phyloP scores from a whole-genome alignment of 2,113 vertebrate species.

The Girardinichthys multiradiatus region DNA sequence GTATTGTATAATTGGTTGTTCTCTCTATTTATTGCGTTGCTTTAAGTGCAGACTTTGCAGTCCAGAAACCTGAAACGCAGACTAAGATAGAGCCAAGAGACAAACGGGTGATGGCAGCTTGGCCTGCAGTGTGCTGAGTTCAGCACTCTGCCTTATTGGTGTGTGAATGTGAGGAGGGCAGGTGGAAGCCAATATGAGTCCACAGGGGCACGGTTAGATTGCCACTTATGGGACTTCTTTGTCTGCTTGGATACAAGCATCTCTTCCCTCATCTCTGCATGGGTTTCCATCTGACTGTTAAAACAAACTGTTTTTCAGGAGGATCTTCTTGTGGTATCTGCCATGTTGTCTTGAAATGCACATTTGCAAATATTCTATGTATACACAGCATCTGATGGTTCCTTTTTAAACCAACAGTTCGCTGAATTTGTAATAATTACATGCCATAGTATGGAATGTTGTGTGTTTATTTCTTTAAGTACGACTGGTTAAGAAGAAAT shows the following conservation, averaged over 20 bases:
- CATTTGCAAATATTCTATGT: too few species aligned
- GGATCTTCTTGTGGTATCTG: background rate
- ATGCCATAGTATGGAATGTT: too few species aligned
- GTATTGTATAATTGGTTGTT: background rate
- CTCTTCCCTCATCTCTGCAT: background rate
- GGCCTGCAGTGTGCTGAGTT: constrained; percentile 58
- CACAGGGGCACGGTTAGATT: constrained; percentile 69
- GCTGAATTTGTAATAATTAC: too few species aligned
- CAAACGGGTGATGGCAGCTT: constrained; percentile 41
- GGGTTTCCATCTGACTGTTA: background rate
- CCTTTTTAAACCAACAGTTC: too few species aligned
- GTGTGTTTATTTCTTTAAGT: too few species aligned
- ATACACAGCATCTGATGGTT: too few species aligned
- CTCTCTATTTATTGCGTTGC: background rate
- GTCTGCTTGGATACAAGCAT: constrained; percentile 56
- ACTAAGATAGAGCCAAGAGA: constrained; percentile 19
- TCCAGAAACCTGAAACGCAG: background rate
- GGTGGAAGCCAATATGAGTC: constrained; percentile 24
- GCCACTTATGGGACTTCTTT: constrained; percentile 34
- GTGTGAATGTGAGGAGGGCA: constrained; percentile 22
- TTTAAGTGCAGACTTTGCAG: background rate
- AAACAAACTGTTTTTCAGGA: background rate
- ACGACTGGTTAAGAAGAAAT: too few species aligned
- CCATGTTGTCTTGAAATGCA: background rate
- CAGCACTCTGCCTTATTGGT: constrained; percentile 56